These are phyloP conservation scores for Phalacrocorax pelagicus DNA, from an alignment of 2,113 vertebrate species.

Conservation along the genomic window DNA sequence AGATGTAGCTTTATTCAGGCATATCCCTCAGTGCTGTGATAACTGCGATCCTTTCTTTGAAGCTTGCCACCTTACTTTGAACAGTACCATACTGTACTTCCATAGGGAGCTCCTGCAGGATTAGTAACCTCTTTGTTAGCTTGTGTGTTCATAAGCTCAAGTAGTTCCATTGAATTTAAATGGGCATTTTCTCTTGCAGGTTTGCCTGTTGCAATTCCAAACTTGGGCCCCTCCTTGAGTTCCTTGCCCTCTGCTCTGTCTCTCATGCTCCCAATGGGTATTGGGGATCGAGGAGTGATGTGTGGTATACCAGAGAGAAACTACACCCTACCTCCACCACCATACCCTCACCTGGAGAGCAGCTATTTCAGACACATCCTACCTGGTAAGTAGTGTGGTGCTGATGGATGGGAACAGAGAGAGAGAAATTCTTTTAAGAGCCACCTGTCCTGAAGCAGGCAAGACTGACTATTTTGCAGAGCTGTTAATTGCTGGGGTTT, in stretches of 20 bases:
- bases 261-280: conserved; percentile 97
- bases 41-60: neutral
- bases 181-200: conserved; percentile 73
- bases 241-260: conserved; percentile 95
- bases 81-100: neutral
- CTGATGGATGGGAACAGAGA: neutral
- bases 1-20: neutral
- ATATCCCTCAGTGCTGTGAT: neutral
- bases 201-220: conserved; percentile 96
- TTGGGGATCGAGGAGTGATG: conserved; percentile 96
- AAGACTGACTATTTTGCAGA: neutral
- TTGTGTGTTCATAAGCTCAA: neutral
- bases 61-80: neutral
- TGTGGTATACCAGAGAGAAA: conserved; percentile 96
- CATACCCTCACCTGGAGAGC: conserved; percentile 96
- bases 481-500: neutral
- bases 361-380: conserved; percentile 98
- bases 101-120: neutral
- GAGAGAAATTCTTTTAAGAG: neutral
- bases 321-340: conserved; percentile 94
- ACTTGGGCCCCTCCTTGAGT: conserved; percentile 90
- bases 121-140: neutral
- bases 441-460: neutral
- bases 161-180: neutral
- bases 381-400: conserved; percentile 80